Percentiles rank a stretch among this genome's conserved stretches.
Evolutionary conservation across 2,797 vertebrate genomes (phyloP).

Genomic region (Pogoniulus pusillus): DNA sequence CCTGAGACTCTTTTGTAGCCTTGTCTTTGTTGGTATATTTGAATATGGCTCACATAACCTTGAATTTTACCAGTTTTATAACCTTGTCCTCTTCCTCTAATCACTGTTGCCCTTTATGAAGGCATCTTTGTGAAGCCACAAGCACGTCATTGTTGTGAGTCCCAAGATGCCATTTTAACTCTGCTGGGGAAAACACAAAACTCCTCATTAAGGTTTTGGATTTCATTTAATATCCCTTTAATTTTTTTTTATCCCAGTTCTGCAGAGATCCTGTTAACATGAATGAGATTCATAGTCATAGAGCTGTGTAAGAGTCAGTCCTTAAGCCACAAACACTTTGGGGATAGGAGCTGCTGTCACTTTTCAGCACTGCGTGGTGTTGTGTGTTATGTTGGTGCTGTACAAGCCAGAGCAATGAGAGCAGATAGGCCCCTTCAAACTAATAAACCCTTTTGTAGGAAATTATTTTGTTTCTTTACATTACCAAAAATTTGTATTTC

Average conservation of each 20-base stretch:
- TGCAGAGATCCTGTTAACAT: background rate
- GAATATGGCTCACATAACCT: background rate
- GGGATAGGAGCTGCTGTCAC: background rate
- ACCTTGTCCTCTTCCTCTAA: background rate
- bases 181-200: background rate
- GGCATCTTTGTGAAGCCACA: background rate
- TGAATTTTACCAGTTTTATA: background rate
- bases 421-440: background rate
- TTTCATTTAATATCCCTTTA: background rate
- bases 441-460: background rate
- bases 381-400: background rate
- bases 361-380: background rate
- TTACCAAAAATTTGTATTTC: background rate
- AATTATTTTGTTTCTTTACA: background rate
- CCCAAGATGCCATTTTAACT: background rate
- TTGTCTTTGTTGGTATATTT: background rate
- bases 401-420: background rate
- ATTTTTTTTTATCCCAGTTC: background rate
- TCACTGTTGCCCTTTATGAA: fast-evolving
- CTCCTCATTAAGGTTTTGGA: background rate
- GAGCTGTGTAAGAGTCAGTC: background rate
- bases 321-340: background rate
- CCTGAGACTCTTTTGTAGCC: background rate
- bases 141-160: background rate
- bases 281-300: background rate